A percentile compares a stretch with the other conserved stretches of the same genome.
These are phyloP conservation scores for Teleogryllus occipitalis DNA, from an alignment of 1,140 invertebrate genomes.

Conservation along the genomic window DNA sequence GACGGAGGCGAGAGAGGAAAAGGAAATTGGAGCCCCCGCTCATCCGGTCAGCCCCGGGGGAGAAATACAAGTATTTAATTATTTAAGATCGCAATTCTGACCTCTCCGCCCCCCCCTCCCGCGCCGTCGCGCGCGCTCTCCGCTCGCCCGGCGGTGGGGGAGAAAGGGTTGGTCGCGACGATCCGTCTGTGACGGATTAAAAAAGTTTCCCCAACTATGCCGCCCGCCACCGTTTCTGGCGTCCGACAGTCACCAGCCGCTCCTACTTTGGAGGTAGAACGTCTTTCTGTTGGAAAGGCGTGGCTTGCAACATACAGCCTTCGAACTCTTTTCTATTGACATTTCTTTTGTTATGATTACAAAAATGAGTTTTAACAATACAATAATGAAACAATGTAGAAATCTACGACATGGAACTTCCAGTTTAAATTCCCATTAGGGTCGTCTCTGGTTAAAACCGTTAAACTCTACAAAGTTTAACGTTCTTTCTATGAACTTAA, in stretches of 20 bases:
- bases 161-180: not conserved
- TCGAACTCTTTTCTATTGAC: not conserved
- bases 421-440: too few species aligned
- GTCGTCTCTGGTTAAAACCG: too few species aligned
- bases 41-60: not conserved
- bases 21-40: not conserved
- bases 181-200: not conserved
- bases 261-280: too few species aligned
- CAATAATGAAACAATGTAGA: too few species aligned
- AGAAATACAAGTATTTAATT: slow-evolving; percentile 6
- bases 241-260: not conserved
- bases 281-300: too few species aligned
- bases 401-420: too few species aligned
- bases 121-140: too few species aligned
- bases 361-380: not conserved
- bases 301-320: not conserved
- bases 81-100: not conserved
- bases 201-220: not conserved
- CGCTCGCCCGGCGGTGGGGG: too few species aligned
- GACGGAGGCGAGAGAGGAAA: not conserved
- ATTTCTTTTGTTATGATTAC: not conserved
- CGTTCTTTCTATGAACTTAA: too few species aligned
- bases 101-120: not conserved
- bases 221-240: not conserved
- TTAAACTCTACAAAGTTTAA: too few species aligned